Base-by-base conservation (phyloP, 2,888 invertebrate species). In the Yponomeuta evonymella region DNA sequence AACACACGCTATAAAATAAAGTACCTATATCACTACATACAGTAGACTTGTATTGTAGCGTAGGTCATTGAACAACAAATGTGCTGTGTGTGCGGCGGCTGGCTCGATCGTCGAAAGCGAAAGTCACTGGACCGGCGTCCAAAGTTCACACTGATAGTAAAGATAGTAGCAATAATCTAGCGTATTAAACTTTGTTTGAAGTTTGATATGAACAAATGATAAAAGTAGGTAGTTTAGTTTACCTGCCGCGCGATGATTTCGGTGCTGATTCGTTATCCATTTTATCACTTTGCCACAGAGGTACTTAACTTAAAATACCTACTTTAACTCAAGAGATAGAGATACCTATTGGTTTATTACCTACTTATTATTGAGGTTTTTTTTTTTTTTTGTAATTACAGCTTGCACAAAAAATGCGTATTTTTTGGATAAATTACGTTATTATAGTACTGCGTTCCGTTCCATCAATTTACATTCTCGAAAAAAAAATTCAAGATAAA, bases 91-190 rank as follows among this genome's bases (percentile, higher is more conserved):
- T 12, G 65, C 11, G 6, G 29, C 29, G n/a, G 11, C 65, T 12
- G 30, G 12, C 12, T 65, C 30, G 65, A 65, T 12, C 33, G 65
- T 30, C 30, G 51, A 65, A 65, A 30, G 29, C 10, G 65, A 65
- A 65, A 65, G 65, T 65, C 33, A 29, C 30, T 65, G 11, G 65
- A 65, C 65, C 65, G 65, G 65, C 33, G 65, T 65, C 33, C 65
- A 33, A 65, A 65, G 65, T n/a, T 65, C 65, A 33, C 29, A 65
- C 65, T 30, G 51, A 15, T 58, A 64, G 5, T 29, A 29, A 65
- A 30, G 65, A 65, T 65, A 65, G 29, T n/a, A 29, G 51, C 0
- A 58, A 8, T 15, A 58, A 58, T 58, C 51, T 15, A 9, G 15
- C 51, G 15, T 2, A 12, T 3, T 58, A 51, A 51, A 58, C 6